Evolutionary conservation across 2,888 invertebrate species (phyloP).

Genomic region (Lapara coniferarum): DNA sequence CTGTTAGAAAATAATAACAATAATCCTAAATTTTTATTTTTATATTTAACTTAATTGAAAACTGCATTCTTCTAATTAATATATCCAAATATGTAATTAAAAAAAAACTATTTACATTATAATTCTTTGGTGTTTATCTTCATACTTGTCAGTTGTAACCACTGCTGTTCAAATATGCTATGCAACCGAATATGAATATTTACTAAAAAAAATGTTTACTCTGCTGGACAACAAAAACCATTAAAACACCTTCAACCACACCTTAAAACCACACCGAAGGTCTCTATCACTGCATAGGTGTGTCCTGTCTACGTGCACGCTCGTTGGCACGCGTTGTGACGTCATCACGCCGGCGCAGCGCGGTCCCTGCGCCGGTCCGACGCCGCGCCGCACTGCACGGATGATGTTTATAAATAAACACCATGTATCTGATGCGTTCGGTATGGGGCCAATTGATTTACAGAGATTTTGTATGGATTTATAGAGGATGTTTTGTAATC

Average conservation of each 20-base stretch:
- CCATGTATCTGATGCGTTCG: conserved; percentile 33
- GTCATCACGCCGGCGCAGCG: conserved; percentile 14
- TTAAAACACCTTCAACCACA: neutral
- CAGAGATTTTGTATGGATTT: neutral
- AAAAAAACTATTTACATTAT: no score
- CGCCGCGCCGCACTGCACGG: conserved; percentile 41
- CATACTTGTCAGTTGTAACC: no score
- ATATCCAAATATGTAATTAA: no score
- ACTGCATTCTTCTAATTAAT: no score
- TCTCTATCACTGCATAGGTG: conserved; percentile 13
- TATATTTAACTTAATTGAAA: no score
- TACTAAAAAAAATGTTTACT: no score
- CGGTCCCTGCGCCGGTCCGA: conserved; percentile 34
- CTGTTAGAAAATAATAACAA: no score
- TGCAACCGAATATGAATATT: no score
- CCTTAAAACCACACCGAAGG: neutral
- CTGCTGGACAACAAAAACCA: neutral
- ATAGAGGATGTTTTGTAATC: neutral
- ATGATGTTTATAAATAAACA: conserved; percentile 58
- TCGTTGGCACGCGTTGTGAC: conserved; percentile 30
- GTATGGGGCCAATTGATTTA: neutral
- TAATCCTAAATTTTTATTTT: no score
- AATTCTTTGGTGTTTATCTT: no score
- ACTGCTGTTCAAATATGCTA: no score
- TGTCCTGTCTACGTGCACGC: conserved; percentile 14